These are phyloP conservation scores for Diadema setosum DNA, from an alignment of 35 echinoderm and acorn worm genomes.

Conservation along the genomic window DNA sequence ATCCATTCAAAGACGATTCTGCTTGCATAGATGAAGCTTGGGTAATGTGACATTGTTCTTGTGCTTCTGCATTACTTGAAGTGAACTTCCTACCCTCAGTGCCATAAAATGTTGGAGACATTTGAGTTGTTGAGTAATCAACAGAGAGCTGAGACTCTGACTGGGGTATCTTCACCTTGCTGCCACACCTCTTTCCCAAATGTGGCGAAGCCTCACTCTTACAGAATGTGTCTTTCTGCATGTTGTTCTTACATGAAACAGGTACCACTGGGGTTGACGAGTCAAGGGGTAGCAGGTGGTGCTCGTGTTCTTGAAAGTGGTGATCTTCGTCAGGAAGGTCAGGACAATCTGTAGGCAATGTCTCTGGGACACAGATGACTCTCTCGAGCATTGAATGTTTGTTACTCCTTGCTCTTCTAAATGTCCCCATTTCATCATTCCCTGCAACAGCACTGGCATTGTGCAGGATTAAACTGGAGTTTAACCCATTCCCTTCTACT, in stretches of 20 bases:
- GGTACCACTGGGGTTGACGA: neutral
- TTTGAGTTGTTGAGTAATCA: neutral
- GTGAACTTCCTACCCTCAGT: neutral
- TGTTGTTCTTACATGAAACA: neutral
- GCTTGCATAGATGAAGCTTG: no score
- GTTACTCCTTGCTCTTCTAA: no score
- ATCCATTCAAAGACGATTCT: no score
- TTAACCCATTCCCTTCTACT: neutral
- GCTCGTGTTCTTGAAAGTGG: neutral
- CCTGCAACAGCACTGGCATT: neutral
- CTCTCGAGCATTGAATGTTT: no score
- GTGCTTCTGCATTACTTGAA: neutral
- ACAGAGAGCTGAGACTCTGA: conserved; percentile 7
- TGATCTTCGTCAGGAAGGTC: neutral
- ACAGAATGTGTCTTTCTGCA: neutral
- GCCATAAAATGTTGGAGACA: conserved; percentile 1
- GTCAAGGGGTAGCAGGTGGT: neutral
- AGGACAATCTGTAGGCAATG: neutral
- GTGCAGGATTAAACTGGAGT: neutral
- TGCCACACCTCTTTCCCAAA: neutral
- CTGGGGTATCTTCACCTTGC: neutral
- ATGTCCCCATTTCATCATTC: no score
- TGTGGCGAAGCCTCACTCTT: neutral
- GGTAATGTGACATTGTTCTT: no score
- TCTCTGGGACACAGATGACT: neutral